These are phyloP conservation scores for Elymnias hypermnestra DNA, from an alignment of 1,140 invertebrate species.

Conservation along the genomic window DNA sequence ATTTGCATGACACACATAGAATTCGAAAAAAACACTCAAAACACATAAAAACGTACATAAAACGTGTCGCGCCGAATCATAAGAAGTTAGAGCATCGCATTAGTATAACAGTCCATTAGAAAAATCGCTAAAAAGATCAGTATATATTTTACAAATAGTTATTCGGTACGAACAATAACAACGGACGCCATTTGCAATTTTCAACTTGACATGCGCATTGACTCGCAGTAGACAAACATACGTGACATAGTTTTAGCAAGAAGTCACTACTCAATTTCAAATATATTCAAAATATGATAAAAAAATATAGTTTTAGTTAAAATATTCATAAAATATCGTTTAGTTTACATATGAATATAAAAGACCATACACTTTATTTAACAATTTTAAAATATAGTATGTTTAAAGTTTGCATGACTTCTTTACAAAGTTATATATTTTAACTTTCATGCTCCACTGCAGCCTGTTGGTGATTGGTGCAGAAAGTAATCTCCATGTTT, in stretches of 20 bases:
- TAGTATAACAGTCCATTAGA: conserved; percentile 67
- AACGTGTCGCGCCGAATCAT: conserved; percentile 62
- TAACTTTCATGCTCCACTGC: conserved; percentile 60
- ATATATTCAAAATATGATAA: conserved; percentile 4
- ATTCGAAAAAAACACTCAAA: conserved; percentile 73
- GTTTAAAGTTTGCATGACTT: no score
- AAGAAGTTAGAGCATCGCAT: conserved; percentile 65
- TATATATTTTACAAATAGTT: conserved; percentile 77
- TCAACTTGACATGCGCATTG: conserved; percentile 77
- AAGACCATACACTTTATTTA: no score
- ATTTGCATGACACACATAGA: conserved; percentile 77
- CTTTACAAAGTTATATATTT: conserved; percentile 41
- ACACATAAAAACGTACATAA: conserved; percentile 73
- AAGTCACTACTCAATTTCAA: conserved; percentile 17
- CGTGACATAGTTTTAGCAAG: conserved; percentile 48
- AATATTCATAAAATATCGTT: no score
- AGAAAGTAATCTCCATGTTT: conserved; percentile 56
- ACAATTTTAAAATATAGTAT: no score
- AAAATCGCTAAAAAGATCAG: conserved; percentile 73
- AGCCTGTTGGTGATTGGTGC: conserved; percentile 50
- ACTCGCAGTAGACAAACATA: conserved; percentile 67
- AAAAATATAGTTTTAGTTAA: conserved; percentile 10
- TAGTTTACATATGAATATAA: no score
- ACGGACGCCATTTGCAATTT: conserved; percentile 78
- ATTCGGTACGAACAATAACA: conserved; percentile 77